A percentile compares a stretch with the other conserved stretches of the same genome.
These are phyloP conservation scores for Musca vetustissima DNA, from an alignment of 1,140 invertebrate genomes.

Conservation along the genomic window DNA sequence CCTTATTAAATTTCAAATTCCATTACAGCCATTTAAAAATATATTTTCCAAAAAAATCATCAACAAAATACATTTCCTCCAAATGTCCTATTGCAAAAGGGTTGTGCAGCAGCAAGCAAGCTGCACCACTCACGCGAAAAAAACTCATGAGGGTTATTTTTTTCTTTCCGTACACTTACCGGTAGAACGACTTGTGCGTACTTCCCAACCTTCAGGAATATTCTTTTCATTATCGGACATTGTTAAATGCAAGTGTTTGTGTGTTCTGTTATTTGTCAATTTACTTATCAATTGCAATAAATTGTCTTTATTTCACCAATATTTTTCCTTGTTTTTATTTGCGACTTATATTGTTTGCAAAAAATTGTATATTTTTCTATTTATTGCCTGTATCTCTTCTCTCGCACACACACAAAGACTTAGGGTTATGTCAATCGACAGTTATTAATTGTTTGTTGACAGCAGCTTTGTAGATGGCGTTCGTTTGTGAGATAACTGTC, in stretches of 20 bases:
- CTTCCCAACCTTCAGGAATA: constrained; percentile 89
- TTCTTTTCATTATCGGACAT: constrained; percentile 65
- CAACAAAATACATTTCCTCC: too few relatives aligned
- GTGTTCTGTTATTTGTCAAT: background rate
- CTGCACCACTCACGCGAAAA: background rate
- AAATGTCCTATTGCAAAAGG: too few relatives aligned
- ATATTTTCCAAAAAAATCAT: too few relatives aligned
- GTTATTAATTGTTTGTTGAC: too few relatives aligned
- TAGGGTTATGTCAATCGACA: too few relatives aligned
- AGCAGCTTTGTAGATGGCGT: too few relatives aligned
- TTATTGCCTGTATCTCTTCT: background rate
- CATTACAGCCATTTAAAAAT: too few relatives aligned
- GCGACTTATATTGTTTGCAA: background rate
- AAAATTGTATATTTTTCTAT: constrained; percentile 1
- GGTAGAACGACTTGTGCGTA: constrained; percentile 83
- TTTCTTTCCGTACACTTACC: constrained; percentile 60
- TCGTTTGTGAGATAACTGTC: too few relatives aligned
- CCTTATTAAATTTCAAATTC: too few relatives aligned
- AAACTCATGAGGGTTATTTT: background rate
- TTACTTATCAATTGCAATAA: background rate
- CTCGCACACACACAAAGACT: background rate
- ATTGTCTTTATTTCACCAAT: background rate
- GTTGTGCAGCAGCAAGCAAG: too few relatives aligned
- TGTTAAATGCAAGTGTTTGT: constrained; percentile 22
- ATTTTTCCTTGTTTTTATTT: background rate